Evolutionary conservation across 2,888 invertebrate species (phyloP).

Genomic region (Eupithecia dodoneata): DNA sequence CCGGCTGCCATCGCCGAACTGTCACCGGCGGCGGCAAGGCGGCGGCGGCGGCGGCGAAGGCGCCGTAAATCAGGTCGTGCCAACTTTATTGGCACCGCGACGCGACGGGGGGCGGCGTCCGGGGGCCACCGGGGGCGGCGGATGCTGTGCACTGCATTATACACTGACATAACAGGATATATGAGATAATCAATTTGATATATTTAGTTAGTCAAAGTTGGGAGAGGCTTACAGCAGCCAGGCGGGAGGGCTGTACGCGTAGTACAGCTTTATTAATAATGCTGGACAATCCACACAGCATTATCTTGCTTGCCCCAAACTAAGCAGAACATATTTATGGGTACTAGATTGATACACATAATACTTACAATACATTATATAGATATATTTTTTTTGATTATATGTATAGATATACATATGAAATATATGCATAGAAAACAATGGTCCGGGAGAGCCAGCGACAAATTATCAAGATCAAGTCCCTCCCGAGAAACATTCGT

Average conservation of each 20-base stretch:
- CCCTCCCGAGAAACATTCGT: too few species aligned
- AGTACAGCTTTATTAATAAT: background rate
- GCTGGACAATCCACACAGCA: too few species aligned
- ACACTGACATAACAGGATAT: background rate
- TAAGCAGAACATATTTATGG: too few species aligned
- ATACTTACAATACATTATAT: too few species aligned
- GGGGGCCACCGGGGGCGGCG: background rate
- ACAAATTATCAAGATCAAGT: too few species aligned
- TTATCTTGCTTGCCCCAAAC: too few species aligned
- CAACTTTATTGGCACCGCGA: conserved; percentile 1
- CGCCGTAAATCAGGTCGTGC: background rate
- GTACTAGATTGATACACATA: too few species aligned
- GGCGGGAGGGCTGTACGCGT: background rate
- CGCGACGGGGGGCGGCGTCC: background rate
- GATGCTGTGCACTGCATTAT: background rate
- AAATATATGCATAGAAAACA: too few species aligned
- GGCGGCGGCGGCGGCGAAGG: background rate
- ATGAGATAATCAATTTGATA: background rate
- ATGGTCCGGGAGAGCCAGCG: too few species aligned
- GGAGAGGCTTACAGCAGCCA: background rate
- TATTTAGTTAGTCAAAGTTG: background rate
- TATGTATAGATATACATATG: too few species aligned
- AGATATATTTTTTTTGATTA: too few species aligned
- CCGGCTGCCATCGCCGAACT: background rate
- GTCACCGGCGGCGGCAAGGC: background rate